phyloP scores from a whole-genome alignment of 1,140 invertebrate species.

The Euwallacea fornicatus region DNA sequence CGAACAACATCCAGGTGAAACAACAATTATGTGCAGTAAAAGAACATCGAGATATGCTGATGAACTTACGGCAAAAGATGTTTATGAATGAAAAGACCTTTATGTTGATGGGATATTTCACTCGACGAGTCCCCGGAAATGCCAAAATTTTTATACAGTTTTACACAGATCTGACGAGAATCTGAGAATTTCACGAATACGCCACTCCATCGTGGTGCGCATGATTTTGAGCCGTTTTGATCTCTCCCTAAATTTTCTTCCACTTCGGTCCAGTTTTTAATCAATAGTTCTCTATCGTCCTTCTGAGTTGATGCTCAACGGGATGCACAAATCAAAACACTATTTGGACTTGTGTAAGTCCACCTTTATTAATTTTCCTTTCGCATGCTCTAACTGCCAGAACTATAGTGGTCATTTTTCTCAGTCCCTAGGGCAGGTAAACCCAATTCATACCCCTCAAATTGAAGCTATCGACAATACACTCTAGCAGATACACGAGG shows the following conservation, averaged over 20 bases:
- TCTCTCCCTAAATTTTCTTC: conserved; percentile 34
- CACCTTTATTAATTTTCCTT: background rate
- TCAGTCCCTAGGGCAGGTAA: no score
- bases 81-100: conserved; percentile 46
- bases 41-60: conserved; percentile 40
- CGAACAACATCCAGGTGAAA: conserved; percentile 43
- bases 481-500: no score
- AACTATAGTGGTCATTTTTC: no score
- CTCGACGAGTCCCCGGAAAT: conserved; percentile 20
- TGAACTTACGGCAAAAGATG: conserved; percentile 49
- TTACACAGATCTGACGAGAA: no score
- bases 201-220: conserved; percentile 19
- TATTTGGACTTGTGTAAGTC: conserved; percentile 10
- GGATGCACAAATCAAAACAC: conserved; percentile 26
- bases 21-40: conserved; percentile 50
- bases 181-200: no score
- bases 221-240: conserved; percentile 28
- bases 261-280: conserved; percentile 39
- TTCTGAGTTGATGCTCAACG: background rate
- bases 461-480: no score
- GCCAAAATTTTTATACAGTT: background rate
- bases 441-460: no score
- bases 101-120: conserved; percentile 45
- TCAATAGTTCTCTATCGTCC: conserved; percentile 33
- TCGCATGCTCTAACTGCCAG: no score